A percentile compares a stretch with the other conserved stretches of the same genome.
phyloP scores from a whole-genome alignment of 1,140 invertebrate genomes.

The Drosophila lini region DNA sequence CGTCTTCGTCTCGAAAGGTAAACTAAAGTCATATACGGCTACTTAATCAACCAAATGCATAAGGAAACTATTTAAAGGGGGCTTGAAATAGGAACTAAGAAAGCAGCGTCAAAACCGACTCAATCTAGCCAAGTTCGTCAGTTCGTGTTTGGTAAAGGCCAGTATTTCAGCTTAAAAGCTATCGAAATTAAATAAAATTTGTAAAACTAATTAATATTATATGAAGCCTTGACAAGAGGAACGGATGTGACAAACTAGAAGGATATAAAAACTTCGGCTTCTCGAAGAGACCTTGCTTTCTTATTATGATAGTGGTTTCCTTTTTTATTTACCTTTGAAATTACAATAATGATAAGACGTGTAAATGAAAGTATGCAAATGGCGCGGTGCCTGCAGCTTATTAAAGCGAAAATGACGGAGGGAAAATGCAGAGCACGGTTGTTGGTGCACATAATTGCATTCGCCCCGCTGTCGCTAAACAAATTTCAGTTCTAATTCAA shows the following conservation, averaged over 20 bases:
- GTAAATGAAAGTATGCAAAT: constrained; percentile 75
- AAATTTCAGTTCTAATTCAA: constrained; percentile 52
- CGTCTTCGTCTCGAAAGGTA: constrained; percentile 96
- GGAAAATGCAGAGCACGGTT: constrained; percentile 5
- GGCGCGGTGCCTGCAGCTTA: constrained; percentile 61
- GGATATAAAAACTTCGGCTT: background rate
- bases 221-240: background rate
- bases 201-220: too few species aligned
- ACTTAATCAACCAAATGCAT: background rate
- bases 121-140: background rate
- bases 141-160: background rate
- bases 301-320: constrained; percentile 28
- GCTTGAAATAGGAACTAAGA: too few species aligned
- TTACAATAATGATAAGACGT: constrained; percentile 55
- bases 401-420: constrained; percentile 36
- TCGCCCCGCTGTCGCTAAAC: constrained; percentile 22
- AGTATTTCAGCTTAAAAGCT: background rate
- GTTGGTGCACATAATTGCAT: constrained; percentile 36
- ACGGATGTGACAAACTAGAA: background rate
- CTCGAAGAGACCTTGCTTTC: background rate
- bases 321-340: constrained; percentile 70
- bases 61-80: too few species aligned
- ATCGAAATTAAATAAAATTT: background rate
- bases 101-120: background rate
- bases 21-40: constrained; percentile 38